Evolutionary conservation across 2,888 invertebrate genomes (phyloP).

Genomic region (Syritta pipiens): DNA sequence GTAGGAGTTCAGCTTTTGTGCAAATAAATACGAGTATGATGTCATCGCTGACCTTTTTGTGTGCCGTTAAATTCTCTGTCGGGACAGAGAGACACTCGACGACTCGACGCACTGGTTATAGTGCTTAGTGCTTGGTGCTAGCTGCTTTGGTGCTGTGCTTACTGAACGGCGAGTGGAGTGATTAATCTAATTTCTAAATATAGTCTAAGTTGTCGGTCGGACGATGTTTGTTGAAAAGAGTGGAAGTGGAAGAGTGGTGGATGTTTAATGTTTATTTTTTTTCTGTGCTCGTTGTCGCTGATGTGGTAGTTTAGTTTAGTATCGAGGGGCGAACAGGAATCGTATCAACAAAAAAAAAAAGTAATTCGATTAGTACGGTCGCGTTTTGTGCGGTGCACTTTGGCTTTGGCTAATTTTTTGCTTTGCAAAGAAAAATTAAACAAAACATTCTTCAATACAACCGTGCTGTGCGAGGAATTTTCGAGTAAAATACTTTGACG

Average conservation of each 20-base stretch:
- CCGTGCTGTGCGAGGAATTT: no score
- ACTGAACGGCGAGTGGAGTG: no score
- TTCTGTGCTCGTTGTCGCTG: not conserved
- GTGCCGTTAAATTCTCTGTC: slow-evolving; percentile 38
- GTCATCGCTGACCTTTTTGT: slow-evolving; percentile 55
- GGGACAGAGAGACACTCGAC: not conserved
- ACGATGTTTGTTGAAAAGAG: slow-evolving; percentile 22
- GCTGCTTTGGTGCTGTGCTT: no score
- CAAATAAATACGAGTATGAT: slow-evolving; percentile 32
- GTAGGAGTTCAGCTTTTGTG: not conserved
- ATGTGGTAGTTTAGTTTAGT: no score
- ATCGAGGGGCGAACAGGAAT: not conserved
- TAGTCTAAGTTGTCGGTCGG: slow-evolving; percentile 25
- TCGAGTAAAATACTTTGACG: no score
- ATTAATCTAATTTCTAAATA: slow-evolving; percentile 54
- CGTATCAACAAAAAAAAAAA: slow-evolving; percentile 12
- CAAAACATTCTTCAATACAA: no score
- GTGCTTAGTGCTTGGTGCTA: no score
- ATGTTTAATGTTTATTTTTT: not conserved
- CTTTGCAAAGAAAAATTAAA: no score
- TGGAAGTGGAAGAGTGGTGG: not conserved
- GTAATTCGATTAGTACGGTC: slow-evolving; percentile 9
- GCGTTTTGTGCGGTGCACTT: slow-evolving; percentile 8
- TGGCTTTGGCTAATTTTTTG: not conserved
- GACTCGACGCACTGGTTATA: slow-evolving; percentile 5